Conservation (phyloP, 2,113 vertebrate species). For the Aegypius monachus region DNA sequence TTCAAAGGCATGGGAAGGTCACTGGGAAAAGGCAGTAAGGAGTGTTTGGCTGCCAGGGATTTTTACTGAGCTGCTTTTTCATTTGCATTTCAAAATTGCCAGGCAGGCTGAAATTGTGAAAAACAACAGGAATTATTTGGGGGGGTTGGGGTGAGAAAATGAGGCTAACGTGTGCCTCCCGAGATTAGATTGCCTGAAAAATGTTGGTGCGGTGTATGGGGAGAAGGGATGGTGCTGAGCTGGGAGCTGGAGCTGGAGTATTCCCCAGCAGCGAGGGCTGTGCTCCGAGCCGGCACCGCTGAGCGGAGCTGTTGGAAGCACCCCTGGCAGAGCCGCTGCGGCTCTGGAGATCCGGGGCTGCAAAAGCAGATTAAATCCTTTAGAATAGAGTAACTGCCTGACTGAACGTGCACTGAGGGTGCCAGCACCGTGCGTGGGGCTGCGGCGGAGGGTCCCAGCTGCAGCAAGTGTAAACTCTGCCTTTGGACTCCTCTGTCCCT, state of each 20-base stretch:
- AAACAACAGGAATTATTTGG: not conserved
- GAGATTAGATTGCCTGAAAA: not conserved
- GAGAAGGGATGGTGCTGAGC: not conserved
- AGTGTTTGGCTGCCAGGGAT: not conserved
- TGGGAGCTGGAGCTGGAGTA: not conserved
- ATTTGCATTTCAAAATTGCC: not conserved
- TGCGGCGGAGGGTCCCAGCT: rapidly evolving
- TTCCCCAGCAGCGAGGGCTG: not conserved
- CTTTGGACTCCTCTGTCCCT: not conserved
- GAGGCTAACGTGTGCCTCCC: not conserved
- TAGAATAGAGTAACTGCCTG: rapidly evolving
- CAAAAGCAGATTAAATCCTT: not conserved
- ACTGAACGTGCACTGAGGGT: not conserved
- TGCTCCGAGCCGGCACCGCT: not conserved
- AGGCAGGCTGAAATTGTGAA: rapidly evolving
- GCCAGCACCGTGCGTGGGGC: not conserved
- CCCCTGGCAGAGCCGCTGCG: not conserved
- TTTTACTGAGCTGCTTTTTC: not conserved
- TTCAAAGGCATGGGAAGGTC: not conserved
- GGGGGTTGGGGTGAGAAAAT: not conserved
- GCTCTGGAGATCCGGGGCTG: not conserved
- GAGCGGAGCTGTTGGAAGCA: slow-evolving; percentile 36
- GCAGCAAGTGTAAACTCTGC: not conserved
- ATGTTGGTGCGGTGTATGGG: rapidly evolving
- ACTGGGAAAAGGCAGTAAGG: not conserved